Base-by-base conservation (phyloP, 2,888 invertebrate genomes). In the Scrobipalpa costella region DNA sequence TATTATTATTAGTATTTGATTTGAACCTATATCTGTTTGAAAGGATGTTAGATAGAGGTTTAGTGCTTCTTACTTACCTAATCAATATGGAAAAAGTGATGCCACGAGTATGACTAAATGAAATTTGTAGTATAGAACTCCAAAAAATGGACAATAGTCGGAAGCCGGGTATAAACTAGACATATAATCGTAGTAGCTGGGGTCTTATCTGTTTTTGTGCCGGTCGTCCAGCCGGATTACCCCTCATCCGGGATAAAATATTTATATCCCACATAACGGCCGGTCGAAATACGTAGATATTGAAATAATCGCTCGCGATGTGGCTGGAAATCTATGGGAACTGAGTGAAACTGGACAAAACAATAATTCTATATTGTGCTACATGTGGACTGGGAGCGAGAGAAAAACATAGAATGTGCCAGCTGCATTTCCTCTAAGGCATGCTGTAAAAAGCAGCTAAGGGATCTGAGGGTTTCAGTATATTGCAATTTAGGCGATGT, bases 161-260 rank as follows among this genome's bases (percentile, higher is more conserved):
- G 27, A 55, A 33, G 33, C 44, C 15, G n/a, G 59, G 40, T 33
- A 34, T 38, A 52, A 78, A 76, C 74, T 74, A 71, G 63, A 69
- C 73, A 75, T 77, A 76, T 85, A 80, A 83, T 83, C 82, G 80
- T 73, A 79, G 75, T 77, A 76, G 68, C 76, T 77, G 76, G 68
- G 66, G 72, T 76, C 75, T 83, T 81, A 85, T 81, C 81, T 79
- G 73, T 80, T 82, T 83, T 85, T 81, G 79, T 80, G 44, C n/a
- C 13, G 11, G 69, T 69, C 75, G 73, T 79, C 78, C 80, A 74
- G 68, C 65, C 72, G 69, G 80, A 80, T 84, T 83, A 82, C 74
- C 68, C 68, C 78, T 81, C 79, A 84, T 81, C 83, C 79, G 64
- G 69, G 74, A 80, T 84, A 81, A 86, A 85, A 85, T 84, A 84